Percentiles rank a stretch among this genome's conserved stretches.
phyloP scores from a whole-genome alignment of 2,797 vertebrate genomes.

The Gorsachius magnificus region DNA sequence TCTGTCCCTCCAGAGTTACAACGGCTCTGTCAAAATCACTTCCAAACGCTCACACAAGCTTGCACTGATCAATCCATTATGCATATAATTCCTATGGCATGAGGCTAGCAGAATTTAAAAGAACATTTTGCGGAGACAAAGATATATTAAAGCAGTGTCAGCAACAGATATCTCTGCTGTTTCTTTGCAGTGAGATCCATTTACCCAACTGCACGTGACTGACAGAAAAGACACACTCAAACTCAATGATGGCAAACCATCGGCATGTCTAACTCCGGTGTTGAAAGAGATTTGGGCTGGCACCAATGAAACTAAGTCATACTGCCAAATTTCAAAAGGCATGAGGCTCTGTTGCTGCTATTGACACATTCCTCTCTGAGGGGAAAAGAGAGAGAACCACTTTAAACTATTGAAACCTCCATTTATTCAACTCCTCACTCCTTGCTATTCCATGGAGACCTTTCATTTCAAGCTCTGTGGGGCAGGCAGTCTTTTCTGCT shows the following conservation, averaged over 20 bases:
- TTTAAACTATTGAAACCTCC: background rate
- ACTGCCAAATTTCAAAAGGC: constrained; percentile 8
- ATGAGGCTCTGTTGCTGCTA: background rate
- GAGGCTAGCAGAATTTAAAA: background rate
- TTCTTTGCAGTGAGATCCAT: background rate
- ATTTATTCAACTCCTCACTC: background rate
- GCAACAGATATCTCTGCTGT: background rate
- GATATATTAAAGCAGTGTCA: background rate
- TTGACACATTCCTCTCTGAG: background rate
- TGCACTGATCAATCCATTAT: background rate
- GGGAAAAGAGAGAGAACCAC: background rate
- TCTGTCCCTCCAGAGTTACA: background rate
- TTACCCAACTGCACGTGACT: background rate
- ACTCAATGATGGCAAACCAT: background rate
- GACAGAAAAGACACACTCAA: background rate
- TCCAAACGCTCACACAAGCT: background rate
- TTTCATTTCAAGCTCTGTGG: background rate
- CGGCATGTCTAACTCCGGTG: background rate
- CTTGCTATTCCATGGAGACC: background rate
- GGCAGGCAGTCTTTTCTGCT: background rate
- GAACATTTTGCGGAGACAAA: constrained; percentile 19
- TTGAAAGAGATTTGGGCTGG: background rate
- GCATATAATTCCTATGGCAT: background rate
- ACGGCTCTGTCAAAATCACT: constrained; percentile 19
- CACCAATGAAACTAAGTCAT: background rate